A percentile compares a stretch with the other conserved stretches of the same genome.
phyloP scores from a whole-genome alignment of 2,113 vertebrate species.

The Epinephelus fuscoguttatus region DNA sequence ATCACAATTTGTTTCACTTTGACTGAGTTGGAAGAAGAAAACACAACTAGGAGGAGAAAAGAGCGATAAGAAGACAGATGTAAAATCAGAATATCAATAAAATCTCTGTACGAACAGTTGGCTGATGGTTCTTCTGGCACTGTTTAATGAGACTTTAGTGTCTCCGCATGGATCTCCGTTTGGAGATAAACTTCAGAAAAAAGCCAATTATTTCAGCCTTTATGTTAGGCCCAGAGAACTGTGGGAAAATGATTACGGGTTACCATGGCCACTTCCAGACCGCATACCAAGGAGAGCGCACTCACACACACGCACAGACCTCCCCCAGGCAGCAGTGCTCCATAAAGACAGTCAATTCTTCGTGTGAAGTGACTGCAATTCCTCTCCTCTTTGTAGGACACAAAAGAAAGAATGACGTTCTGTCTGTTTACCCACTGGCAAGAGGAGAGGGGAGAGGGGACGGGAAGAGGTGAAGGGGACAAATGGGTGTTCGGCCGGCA shows the following conservation, averaged over 20 bases:
- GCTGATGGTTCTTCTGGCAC: constrained; percentile 22
- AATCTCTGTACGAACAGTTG: neutral
- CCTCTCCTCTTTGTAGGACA: constrained; percentile 62
- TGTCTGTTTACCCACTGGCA: constrained; percentile 60
- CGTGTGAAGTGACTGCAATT: constrained; percentile 68
- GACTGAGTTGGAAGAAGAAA: neutral
- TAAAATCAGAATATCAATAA: constrained; percentile 39
- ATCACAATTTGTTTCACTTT: neutral
- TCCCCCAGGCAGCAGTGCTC: constrained; percentile 58
- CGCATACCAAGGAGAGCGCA: constrained; percentile 43
- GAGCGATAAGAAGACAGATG: constrained; percentile 4
- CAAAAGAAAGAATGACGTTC: constrained; percentile 64
- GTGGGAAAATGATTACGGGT: constrained; percentile 77
- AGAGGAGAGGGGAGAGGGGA: constrained; percentile 11
- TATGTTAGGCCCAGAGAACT: constrained; percentile 56
- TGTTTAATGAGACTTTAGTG: constrained; percentile 51
- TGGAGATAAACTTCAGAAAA: constrained; percentile 51
- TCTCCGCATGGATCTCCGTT: constrained; percentile 42
- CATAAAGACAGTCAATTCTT: constrained; percentile 74
- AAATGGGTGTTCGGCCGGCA: constrained; percentile 47
- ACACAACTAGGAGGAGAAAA: neutral
- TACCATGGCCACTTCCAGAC: constrained; percentile 72
- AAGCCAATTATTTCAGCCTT: constrained; percentile 70
- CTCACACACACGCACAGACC: constrained; percentile 34
- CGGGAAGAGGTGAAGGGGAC: constrained; percentile 49